Base-by-base conservation (phyloP, 2,888 invertebrate species). In the Anodontia alba region DNA sequence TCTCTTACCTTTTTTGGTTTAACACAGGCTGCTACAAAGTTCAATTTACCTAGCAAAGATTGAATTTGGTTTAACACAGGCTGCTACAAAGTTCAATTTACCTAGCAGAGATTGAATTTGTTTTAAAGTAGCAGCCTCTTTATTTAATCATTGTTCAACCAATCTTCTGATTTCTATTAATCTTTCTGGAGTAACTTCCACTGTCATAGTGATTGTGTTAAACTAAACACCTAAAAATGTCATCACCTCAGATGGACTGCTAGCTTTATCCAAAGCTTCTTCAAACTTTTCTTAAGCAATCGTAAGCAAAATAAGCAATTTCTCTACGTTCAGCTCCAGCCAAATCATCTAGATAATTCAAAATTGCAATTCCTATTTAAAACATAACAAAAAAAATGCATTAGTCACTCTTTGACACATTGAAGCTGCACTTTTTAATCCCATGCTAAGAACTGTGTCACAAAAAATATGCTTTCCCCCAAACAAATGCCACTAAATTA, bases 1-100 rank as follows among this genome's bases (percentile, higher is more conserved):
- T n/a, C n/a, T n/a, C n/a, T n/a, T n/a, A n/a, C n/a, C n/a, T n/a
- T n/a, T n/a, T n/a, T n/a, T n/a, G n/a, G n/a, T n/a, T n/a, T 51
- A n/a, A 51, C 51, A 51, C 51, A 51, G 7, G 51, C 17, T 5
- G 51, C 51, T 17, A 51, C 51, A 20, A 51, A 51, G 23, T 51
- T 51, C 17, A 51, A n/a, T n/a, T 62, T 62, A n/a, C 51, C 51
- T 33, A 62, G 29, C 2, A 62, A 10, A 12, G 66, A 31, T 12
- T 29, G 51, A 51, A 51, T 51, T 62, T 62, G 51, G 51, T n/a
- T n/a, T 51, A n/a, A 51, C 51, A 51, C 51, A 51, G 7, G 51
- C 17, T 5, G 51, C 51, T 17, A 51, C 51, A 20, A 51, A 51
- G 23, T 51, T 51, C 17, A 51, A n/a, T n/a, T 62, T 62, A n/a